Conservation (phyloP, 2,888 invertebrate genomes). For the Cephus nigrinus region DNA sequence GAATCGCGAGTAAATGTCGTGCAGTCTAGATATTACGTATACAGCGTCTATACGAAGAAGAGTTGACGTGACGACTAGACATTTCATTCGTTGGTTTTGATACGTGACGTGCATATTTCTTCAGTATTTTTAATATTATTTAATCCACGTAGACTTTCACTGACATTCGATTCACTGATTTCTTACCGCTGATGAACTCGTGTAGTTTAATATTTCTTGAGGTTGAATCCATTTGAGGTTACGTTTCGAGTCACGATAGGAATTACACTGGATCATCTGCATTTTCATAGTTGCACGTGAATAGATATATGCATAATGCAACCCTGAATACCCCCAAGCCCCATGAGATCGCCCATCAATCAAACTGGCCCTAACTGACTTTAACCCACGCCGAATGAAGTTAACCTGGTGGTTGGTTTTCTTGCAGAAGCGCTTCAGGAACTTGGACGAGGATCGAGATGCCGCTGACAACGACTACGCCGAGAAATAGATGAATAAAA, state of each 20-base stretch:
- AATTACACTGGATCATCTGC: not conserved
- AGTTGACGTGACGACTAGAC: not conserved
- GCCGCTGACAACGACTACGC: conserved; percentile 50
- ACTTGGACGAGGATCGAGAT: conserved; percentile 47
- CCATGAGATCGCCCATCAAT: not conserved
- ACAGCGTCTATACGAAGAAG: not conserved
- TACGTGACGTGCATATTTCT: not conserved
- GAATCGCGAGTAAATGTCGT: not conserved
- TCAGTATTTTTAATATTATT: not conserved
- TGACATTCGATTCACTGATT: not conserved
- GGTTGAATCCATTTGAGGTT: not conserved
- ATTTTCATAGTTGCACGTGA: not conserved
- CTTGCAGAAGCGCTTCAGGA: conserved; percentile 70
- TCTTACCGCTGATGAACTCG: not conserved
- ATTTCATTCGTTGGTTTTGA: not conserved
- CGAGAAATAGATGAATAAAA: conserved; percentile 51
- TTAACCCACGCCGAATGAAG: not conserved
- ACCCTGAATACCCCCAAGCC: not conserved
- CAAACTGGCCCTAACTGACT: not conserved
- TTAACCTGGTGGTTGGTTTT: conserved; percentile 38
- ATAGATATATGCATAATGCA: not conserved
- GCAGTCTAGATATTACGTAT: not conserved
- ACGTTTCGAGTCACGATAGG: not conserved
- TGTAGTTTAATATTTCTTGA: not conserved
- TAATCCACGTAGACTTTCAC: not conserved